Base-by-base conservation (phyloP, 2,113 vertebrate species). In the Oostethus manadensis region DNA sequence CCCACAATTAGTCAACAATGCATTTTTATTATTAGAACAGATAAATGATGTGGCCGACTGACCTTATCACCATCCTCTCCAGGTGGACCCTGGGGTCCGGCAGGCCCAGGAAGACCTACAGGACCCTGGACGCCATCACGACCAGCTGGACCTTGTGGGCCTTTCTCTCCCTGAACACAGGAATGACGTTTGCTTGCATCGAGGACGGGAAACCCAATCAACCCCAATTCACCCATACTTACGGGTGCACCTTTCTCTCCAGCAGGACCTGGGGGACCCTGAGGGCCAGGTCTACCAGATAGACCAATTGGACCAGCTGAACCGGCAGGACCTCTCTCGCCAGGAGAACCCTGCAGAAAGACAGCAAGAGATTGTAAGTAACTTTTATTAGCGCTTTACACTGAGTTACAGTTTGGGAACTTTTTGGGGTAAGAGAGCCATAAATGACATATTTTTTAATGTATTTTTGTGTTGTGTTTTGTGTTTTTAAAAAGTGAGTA, bases 1-100 rank as follows among this genome's bases (percentile, higher is more conserved):
- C 38, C 66, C 56, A 62, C 13, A 40, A 6, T 42, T 21, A 67
- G 16, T 57, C 8, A 71, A 47, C 1, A 42, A 14, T 8, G 17
- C 56, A 22, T 60, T 33, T 33, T 33, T 33, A 33, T 33, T 33
- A 7, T 33, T 33, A 33, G 29, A 33, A 33, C 7, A 1, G 29
- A 33, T 33, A 33, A 33, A 33, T 7, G 8, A 33, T 7, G 4
- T 18, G 7, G 29, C n/a, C 46, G 14, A 77, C 82, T 68, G 21
- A 96, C 97, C 93, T 99, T 99, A 87, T 98, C 96, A 60, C 97
- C 97, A 1, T 99, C 97, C 83, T 99, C 97, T 84, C 97, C 97
- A 0, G 97, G 96, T 70, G 94, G 94, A 18, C 97, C 97, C 23
- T 94, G 94, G 7, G 97, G 93, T 50, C 97, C 97, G 7, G 96